Conservation (phyloP, 2,797 vertebrate species). For the Tinamus major region DNA sequence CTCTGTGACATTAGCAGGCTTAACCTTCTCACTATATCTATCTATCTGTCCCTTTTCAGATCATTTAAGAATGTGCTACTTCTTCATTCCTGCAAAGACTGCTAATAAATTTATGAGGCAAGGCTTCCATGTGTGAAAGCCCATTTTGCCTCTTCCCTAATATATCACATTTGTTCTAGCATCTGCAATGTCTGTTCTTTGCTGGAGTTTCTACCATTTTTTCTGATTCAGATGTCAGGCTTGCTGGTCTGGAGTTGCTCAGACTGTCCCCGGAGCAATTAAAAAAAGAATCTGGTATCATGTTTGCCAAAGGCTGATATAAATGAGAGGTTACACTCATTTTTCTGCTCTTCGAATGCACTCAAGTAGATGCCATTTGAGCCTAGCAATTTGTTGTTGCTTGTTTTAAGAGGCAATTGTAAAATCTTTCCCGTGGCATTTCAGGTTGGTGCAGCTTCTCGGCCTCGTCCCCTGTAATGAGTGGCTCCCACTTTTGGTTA, state of each 20-base stretch:
- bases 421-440: neutral
- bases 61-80: neutral
- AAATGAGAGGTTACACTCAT: neutral
- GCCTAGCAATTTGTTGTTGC: neutral
- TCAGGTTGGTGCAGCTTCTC: neutral
- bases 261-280: neutral
- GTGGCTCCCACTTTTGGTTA: neutral
- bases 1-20: neutral
- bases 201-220: neutral
- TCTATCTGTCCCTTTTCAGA: neutral
- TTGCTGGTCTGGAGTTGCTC: neutral
- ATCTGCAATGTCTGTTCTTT: neutral
- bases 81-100: neutral
- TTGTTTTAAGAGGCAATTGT: neutral
- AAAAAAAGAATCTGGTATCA: neutral
- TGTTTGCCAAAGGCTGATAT: neutral
- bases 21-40: neutral
- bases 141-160: neutral
- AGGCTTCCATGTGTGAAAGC: neutral
- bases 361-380: neutral
- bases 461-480: rapidly evolving
- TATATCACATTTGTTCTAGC: neutral
- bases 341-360: neutral
- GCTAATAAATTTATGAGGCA: neutral
- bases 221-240: neutral